Evolutionary conservation across 2,113 vertebrate genomes (phyloP), one percentile per base, ranked within the genome.

Genomic region (Morone chrysops): DNA sequence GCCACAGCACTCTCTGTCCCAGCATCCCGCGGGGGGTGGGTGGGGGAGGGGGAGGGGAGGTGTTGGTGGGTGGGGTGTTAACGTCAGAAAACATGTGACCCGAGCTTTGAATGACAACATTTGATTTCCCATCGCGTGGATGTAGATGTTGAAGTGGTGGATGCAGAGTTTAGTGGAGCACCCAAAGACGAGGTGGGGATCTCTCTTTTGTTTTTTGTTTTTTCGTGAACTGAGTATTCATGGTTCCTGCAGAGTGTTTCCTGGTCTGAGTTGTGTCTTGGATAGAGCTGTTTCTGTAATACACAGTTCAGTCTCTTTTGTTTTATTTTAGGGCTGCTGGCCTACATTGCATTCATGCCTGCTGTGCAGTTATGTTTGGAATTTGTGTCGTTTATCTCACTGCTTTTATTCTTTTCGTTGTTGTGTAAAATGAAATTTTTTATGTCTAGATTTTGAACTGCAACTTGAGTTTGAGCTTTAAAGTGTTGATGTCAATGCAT

Each of bases 311-410:
- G 25, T 18, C 18, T 61, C 73, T 75, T 38, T 78, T 78, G 79
- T 81, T 59, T 77, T 10, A 50, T 60, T 53, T 25, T 0, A 4
- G 20, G 38, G 31, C 31, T 8, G 43, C 7, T 86, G 81, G 12
- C 75, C 83, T 74, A 90, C 82, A 85, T 90, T 71, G 47, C 56
- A 9, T 69, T 83, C 86, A 71, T 12, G 79, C 67, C 31, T 90
- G 81, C 75, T 66, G 61, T 12, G 25, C 2, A 66, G 76, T 73
- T 75, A 80, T 81, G 84, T 54, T 45, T 76, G 84, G 88, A 87
- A 90, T 85, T 54, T 47, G 25, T 1, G 6, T 73, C 12, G 4
- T 70, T 81, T 43, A 14, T 60, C 12, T 17, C 36, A 4, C 36
- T 14, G 18, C 47, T 48, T 13, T 47, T 48, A 13, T 67, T 53